Evolutionary conservation across 2,797 vertebrate species (phyloP), one percentile per base, ranked within the genome.

Genomic region (Myotis pilosus): DNA sequence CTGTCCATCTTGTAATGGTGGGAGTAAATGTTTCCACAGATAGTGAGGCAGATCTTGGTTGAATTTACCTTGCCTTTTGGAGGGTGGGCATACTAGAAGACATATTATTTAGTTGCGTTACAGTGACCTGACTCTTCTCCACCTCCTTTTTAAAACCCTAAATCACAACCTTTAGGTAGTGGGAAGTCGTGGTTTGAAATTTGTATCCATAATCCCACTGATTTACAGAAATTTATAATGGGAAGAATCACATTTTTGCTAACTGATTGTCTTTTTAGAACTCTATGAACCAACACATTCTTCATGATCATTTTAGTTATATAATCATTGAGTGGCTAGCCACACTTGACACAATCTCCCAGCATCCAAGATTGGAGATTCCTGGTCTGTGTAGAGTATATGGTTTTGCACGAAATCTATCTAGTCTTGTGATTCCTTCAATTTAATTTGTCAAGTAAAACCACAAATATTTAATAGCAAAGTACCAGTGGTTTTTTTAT

Each of bases 331-430:
- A 5, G 57, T 98, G 97, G 95, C 95, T 96, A 98, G 96, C 97
- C 97, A 96, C 97, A 74, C 97, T 82, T 94, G 76, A 95, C 87
- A 89, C 49, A 79, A 17, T 95, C 92, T 93, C 96, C 95, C 97
- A 97, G 94, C 95, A 96, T 89, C 88, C 97, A 98, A 98, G 98
- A 98, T 98, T 98, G 98, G 98, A 98, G 97, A 98, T 98, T 97
- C 97, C 97, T 98, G 97, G 96, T 98, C 97, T 98, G 28, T 97
- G 95, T 98, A 98, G 97, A 97, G 28, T 94, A 92, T 98, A 97
- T 98, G 97, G 97, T 98, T 97, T 98, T 98, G 98, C 98, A 98
- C 98, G 96, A 98, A 98, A 98, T 97, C 94, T 98, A 96, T 97
- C 89, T 98, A 98, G 97, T 97, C 95, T 98, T 98, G 98, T 97